phyloP scores from a whole-genome alignment of 2,797 vertebrate genomes.

The Phrynocephalus guinanensis region DNA sequence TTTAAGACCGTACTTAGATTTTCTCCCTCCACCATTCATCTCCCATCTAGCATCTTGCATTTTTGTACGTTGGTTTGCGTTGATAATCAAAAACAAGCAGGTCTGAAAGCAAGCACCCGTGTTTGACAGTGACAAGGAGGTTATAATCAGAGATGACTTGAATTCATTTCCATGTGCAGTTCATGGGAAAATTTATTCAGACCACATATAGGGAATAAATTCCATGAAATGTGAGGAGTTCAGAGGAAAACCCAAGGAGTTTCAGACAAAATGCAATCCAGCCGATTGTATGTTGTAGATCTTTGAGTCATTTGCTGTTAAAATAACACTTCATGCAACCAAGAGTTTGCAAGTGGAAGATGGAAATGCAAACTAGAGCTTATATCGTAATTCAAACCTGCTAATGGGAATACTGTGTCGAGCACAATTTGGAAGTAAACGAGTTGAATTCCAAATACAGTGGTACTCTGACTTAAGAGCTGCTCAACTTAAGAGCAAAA shows the following conservation, averaged over 20 bases:
- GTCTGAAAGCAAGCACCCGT: background rate
- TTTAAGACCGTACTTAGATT: background rate
- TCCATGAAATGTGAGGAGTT: no score
- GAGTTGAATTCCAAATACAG: background rate
- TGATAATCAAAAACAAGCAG: background rate
- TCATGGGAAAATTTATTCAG: no score
- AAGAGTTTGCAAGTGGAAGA: background rate
- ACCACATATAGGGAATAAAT: no score
- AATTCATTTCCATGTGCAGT: background rate
- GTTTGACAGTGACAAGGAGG: background rate
- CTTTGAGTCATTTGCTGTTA: background rate
- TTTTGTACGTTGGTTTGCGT: background rate
- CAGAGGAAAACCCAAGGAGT: no score
- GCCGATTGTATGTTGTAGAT: background rate
- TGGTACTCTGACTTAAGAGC: no score
- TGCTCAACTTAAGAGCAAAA: no score
- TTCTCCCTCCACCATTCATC: background rate
- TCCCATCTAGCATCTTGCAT: background rate
- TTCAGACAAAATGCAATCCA: no score
- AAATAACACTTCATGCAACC: background rate
- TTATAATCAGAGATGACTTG: background rate
- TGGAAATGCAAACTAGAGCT: background rate
- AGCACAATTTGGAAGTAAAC: background rate
- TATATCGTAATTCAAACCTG: background rate
- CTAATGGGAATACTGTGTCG: background rate